A percentile compares a stretch with the other conserved stretches of the same genome.
phyloP scores from a whole-genome alignment of 23 tunicate species.

The Botrylloides violaceus region DNA sequence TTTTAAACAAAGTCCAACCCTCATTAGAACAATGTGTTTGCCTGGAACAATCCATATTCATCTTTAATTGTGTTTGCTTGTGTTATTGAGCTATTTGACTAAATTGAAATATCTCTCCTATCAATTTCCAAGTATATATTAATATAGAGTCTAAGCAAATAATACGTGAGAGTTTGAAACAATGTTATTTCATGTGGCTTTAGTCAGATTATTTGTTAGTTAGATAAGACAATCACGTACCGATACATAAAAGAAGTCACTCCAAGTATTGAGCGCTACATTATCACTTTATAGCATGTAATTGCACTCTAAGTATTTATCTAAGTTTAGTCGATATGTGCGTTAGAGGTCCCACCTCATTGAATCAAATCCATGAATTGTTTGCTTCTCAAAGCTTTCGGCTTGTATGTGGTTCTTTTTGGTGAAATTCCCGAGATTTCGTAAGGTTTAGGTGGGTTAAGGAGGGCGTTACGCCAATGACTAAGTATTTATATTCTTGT shows the following conservation, averaged over 20 bases:
- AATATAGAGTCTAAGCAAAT: not conserved
- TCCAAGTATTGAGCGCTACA: not conserved
- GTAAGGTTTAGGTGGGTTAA: not conserved
- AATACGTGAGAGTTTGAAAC: not conserved
- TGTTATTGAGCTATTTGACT: not conserved
- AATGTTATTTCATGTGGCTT: not conserved
- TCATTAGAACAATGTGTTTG: not conserved
- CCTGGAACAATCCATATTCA: not conserved
- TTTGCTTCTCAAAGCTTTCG: not conserved
- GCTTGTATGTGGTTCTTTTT: not conserved
- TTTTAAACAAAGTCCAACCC: not conserved
- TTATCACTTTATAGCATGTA: not conserved
- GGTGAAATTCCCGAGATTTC: not conserved
- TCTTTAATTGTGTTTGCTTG: constrained; percentile 1
- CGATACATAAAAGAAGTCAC: not conserved
- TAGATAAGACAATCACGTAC: not conserved
- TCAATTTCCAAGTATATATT: not conserved
- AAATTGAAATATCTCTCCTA: not conserved
- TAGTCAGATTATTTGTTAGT: not conserved
- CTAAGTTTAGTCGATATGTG: not conserved
- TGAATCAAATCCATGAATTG: not conserved
- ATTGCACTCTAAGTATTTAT: not conserved
- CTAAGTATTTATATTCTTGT: not conserved
- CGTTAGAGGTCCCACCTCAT: not conserved
- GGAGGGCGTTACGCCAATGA: constrained; percentile 3